These are phyloP conservation scores for Hippocampus kuda DNA, from an alignment of 2,797 vertebrate genomes.

Conservation along the genomic window DNA sequence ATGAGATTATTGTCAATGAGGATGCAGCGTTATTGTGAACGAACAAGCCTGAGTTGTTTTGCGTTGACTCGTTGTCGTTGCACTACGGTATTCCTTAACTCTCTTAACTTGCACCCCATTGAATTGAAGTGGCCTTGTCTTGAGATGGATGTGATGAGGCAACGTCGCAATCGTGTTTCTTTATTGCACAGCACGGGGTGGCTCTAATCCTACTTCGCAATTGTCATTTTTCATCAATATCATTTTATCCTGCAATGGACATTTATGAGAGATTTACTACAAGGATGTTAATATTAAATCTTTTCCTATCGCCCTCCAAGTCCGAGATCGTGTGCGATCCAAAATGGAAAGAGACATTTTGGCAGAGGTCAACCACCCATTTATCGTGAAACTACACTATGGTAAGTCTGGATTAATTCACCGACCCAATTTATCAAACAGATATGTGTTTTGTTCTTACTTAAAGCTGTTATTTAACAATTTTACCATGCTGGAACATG, in stretches of 20 bases:
- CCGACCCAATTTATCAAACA: not conserved
- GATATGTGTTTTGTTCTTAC: not conserved
- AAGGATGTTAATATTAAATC: not conserved
- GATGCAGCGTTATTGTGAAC: conserved; percentile 19
- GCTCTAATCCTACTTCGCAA: conserved; percentile 6
- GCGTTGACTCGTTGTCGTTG: conserved; percentile 36
- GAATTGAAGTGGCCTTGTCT: conserved; percentile 32
- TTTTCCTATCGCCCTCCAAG: conserved; percentile 45
- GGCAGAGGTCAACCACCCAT: conserved; percentile 94
- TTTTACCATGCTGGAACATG: not conserved
- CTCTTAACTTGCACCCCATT: conserved; percentile 41
- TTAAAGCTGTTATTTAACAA: not conserved
- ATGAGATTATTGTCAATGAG: conserved; percentile 40
- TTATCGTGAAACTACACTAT: conserved; percentile 95
- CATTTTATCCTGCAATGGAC: conserved; percentile 8
- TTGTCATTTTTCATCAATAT: conserved; percentile 18
- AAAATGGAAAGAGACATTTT: conserved; percentile 97
- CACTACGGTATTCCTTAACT: conserved; percentile 35
- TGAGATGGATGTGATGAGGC: conserved; percentile 36
- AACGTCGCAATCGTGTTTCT: conserved; percentile 7
- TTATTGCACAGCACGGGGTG: not conserved
- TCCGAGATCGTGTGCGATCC: conserved; percentile 87
- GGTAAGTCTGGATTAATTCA: conserved; percentile 62
- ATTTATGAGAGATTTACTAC: not conserved
- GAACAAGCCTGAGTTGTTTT: conserved; percentile 35